Evolutionary conservation across 2,113 vertebrate genomes (phyloP).

Genomic region (Chloroceryle aenea): DNA sequence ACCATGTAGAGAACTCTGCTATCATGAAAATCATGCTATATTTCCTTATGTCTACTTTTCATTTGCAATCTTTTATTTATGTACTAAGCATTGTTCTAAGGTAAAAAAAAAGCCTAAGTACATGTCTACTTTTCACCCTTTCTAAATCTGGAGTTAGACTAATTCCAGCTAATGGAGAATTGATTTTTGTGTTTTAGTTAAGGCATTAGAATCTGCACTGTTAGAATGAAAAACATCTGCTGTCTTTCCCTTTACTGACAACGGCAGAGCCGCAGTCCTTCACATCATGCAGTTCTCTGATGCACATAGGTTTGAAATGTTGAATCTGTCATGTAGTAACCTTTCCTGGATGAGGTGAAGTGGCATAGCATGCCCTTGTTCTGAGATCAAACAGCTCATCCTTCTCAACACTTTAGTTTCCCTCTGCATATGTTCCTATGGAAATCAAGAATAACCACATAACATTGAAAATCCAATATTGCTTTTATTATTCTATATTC

Average conservation of each 20-base stretch:
- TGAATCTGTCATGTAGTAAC: background rate
- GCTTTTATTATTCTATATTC: background rate
- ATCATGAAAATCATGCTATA: background rate
- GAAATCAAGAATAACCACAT: background rate
- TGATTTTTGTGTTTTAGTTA: background rate
- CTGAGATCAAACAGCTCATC: background rate
- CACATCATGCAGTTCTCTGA: background rate
- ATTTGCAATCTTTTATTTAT: background rate
- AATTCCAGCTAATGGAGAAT: background rate
- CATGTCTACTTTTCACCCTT: background rate
- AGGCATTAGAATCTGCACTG: background rate
- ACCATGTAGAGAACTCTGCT: background rate
- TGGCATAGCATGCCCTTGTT: background rate
- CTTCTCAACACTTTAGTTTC: background rate
- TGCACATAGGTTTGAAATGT: background rate
- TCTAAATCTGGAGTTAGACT: background rate
- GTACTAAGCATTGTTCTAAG: background rate
- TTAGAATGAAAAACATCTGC: fast-evolving
- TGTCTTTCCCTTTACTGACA: background rate
- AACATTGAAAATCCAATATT: background rate
- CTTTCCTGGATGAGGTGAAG: background rate
- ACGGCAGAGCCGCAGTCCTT: background rate
- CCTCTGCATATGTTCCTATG: background rate
- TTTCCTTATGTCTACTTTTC: background rate
- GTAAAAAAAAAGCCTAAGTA: background rate